Evolutionary conservation across 1,140 invertebrate genomes (phyloP).

Genomic region (Leptinotarsa texana): DNA sequence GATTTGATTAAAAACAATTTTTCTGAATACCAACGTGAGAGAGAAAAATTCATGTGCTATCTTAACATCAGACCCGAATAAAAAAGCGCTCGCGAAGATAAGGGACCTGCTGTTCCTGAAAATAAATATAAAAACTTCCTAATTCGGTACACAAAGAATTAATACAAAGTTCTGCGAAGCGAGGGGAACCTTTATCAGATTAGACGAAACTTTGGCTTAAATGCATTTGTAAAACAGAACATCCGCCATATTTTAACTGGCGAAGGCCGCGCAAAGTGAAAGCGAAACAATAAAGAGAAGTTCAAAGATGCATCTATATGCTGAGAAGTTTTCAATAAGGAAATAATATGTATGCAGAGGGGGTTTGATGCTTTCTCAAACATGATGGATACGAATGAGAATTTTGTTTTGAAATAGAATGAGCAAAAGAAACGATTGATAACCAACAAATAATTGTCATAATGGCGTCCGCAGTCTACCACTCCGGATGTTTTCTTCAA

Average conservation of each 20-base stretch:
- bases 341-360: too few species aligned
- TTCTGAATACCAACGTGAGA: background rate
- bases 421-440: too few species aligned
- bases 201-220: slow-evolving; percentile 17
- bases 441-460: too few species aligned
- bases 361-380: too few species aligned
- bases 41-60: background rate
- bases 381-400: too few species aligned
- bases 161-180: slow-evolving; percentile 18
- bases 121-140: slow-evolving; percentile 28
- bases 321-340: too few species aligned
- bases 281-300: background rate
- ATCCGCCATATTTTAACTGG: slow-evolving; percentile 14
- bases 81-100: slow-evolving; percentile 1
- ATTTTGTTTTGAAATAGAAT: too few species aligned
- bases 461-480: too few species aligned
- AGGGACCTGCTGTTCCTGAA: slow-evolving; percentile 6
- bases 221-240: slow-evolving; percentile 25
- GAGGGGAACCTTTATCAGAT: slow-evolving; percentile 21
- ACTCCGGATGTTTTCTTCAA: too few species aligned
- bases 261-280: slow-evolving; percentile 15
- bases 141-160: slow-evolving; percentile 27
- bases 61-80: background rate
- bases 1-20: background rate
- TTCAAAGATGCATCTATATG: too few species aligned